Base-by-base conservation (phyloP, 2,797 vertebrate genomes). In the Phataginus tricuspis region DNA sequence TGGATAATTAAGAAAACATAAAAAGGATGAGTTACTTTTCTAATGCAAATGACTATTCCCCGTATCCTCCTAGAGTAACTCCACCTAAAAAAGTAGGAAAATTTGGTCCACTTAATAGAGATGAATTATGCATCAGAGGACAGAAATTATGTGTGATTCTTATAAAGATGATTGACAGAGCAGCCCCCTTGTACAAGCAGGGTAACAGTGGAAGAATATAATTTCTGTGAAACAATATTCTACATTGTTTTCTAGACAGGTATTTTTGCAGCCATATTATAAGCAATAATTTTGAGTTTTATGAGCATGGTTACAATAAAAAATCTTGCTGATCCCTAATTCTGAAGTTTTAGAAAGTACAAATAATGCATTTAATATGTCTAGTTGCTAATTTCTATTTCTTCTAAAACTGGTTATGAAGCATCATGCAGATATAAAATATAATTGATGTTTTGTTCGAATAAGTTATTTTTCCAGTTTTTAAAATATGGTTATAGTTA, bases 371-470 rank as follows among this genome's bases (percentile, higher is more conserved):
- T 68, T 86, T 95, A 90, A 89, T 83, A 72, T 74, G 9, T 74
- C 6, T 85, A 84, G 86, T 79, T 77, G 25, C 16, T 91, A 86
- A 93, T 93, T 95, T 96, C 31, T 77, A 27, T 78, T 92, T 94
- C 31, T 94, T 95, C 53, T 94, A 86, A 94, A 93, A 86, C 10
- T 61, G 13, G 10, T 57, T 96, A 55, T 95, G 77, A 95, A 91
- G 61, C 23, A 89, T 86, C 16, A 27, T 16, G 51, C 9, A 77
- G 71, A 86, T 86, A 93, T 83, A 94, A 94, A 96, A 86, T 77
- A 13, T 37, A 95, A 90, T 82, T 29, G 31, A 64, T 96, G 37
- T 69, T 80, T 92, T 94, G 88, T 91, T 93, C 63, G 34, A 89
- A 79, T 82, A 31, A 84, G 31, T 49, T 51, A 45, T 39, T 84